Evolutionary conservation across 2,888 invertebrate genomes (phyloP), one percentile per base, ranked within the genome.

Genomic region (Ornithoptera priamus): DNA sequence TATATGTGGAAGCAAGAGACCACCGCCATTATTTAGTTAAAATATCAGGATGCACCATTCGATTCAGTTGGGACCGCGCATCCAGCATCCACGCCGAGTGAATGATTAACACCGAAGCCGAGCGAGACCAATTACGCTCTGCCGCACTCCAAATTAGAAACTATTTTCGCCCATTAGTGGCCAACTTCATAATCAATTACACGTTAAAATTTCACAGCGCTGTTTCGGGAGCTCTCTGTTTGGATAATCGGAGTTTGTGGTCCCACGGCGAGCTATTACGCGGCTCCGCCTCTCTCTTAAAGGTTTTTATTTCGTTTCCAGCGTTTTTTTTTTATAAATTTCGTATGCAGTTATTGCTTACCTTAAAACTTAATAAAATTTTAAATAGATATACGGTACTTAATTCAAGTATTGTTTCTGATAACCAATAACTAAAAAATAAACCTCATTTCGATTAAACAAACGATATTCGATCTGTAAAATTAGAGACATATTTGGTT

Each of bases 131-230:
- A 90, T 91, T 90, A 91, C 85, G 79, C 82, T 79, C 82, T 77
- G 81, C 83, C 81, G 83, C 86, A 87, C 82, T 85, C 88, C 86
- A 90, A 91, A 92, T 91, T 92, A 91, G 92, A 90, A 90, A 91
- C 92, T 92, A 92, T 92, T 89, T 90, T 89, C 89, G 83, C 84
- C 91, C 91, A 91, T 91, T 91, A 90, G 87, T 83, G 85, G 85
- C 88, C 89, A 90, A 91, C 91, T 91, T 92, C 91, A 90, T 92
- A 90, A 91, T 92, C 92, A 92, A 92, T 90, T 92, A 90, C 84
- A 88, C 89, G 89, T 87, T 90, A 88, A 89, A 91, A 86, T 91
- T 90, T 89, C 89, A 89, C 87, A 85, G 83, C 81, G 84, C 87
- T 83, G 90, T 89, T 90, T 88, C 82, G 89, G 88, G 85, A 87